Evolutionary conservation across 2,888 invertebrate genomes (phyloP).

Genomic region (Heteromurus nitidus): DNA sequence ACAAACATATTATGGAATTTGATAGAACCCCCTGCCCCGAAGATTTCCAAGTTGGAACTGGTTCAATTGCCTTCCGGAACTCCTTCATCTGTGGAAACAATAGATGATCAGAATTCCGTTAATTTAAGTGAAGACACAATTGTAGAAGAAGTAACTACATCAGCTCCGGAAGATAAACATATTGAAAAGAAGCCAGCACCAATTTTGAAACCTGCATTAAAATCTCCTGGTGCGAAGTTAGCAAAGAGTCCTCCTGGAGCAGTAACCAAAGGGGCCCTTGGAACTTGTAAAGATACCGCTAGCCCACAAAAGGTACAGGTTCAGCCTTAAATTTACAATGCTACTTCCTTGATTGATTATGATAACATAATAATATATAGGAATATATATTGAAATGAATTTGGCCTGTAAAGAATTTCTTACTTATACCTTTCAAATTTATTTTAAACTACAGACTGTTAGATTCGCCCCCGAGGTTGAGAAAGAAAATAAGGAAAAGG

Average conservation of each 20-base stretch:
- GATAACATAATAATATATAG: too few relatives aligned
- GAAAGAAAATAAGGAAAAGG: constrained; percentile 79
- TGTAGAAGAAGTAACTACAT: constrained; percentile 62
- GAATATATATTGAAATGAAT: too few relatives aligned
- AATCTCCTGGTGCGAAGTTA: constrained; percentile 12
- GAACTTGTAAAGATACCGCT: background rate
- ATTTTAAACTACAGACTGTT: constrained; percentile 75
- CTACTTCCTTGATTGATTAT: too few relatives aligned
- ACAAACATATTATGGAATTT: constrained; percentile 11
- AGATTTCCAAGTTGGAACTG: constrained; percentile 40
- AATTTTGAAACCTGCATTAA: constrained; percentile 52
- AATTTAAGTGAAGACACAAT: constrained; percentile 67
- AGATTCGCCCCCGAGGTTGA: constrained; percentile 79
- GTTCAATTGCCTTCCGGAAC: too few relatives aligned
- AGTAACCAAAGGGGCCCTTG: background rate
- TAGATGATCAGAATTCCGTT: constrained; percentile 43
- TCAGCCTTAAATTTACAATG: too few relatives aligned
- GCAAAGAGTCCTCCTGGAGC: background rate
- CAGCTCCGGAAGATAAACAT: constrained; percentile 7
- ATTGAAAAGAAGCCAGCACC: constrained; percentile 43
- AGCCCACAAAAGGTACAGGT: constrained; percentile 47
- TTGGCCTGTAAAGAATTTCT: too few relatives aligned
- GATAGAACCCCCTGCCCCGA: constrained; percentile 44
- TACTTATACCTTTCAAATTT: too few relatives aligned
- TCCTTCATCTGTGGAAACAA: background rate